Base-by-base conservation (phyloP, 1,140 invertebrate species). In the Megathymus violae region DNA sequence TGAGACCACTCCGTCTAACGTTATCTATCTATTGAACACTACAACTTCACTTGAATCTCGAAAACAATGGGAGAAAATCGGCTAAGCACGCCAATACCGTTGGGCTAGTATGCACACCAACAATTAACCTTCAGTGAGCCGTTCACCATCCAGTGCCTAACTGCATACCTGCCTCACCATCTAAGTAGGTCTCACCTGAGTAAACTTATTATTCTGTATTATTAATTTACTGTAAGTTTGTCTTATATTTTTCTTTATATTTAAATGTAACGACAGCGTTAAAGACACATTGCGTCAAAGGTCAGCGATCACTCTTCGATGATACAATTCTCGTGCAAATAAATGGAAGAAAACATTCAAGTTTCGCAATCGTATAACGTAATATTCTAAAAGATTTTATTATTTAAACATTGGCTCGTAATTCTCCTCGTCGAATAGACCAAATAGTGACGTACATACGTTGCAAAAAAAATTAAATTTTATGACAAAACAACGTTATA, bases 181-280 rank as follows among this genome's bases (percentile, higher is more conserved):
- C 65, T 69, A 76, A 58, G 46, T 69, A 52, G 76, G 67, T 64
- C 67, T 76, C 73, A 80, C 67, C 69, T 80, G 74, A 71, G 56
- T 60, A 78, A 80, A 76, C 68, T 74, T 38, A 19, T 60, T 25
- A 19, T 51, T 50, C 62, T 54, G 16, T 62, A 59, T 60, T 62
- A 59, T 51, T 56, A 58, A 58, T 48, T 64, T 41, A 31, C 27
- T 22, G n/a, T n/a, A n/a, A n/a, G n/a, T n/a, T n/a, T n/a, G n/a
- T 31, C 1, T 36, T 7, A 3, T 36, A 11, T 36, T 36, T 36
- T 36, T 11, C 34, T 36, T 36, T n/a, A 36, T 1, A 7, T 1
- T 11, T 31, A 31, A 22, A 34, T 9, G 13, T 31, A 43, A 11
- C 22, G 52, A 44, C 52, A 58, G 52, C 40, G 17, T 58, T 58